Base-by-base conservation (phyloP, 1,140 invertebrate species). In the Drosophila repleta region DNA sequence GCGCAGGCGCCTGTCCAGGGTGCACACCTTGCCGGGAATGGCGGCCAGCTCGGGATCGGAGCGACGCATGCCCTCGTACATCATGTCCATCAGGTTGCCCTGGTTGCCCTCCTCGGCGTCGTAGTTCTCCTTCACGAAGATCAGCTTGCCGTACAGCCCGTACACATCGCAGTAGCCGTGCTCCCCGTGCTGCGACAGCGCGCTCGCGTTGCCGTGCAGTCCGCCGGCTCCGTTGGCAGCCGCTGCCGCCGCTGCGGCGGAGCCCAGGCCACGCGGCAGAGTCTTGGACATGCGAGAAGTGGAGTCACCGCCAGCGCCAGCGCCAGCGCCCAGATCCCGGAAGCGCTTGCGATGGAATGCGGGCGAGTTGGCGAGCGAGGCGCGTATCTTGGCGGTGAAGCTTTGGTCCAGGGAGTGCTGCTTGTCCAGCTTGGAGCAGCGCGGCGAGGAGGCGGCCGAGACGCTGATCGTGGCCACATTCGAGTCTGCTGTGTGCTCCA, bases 141-240 rank as follows among this genome's bases (percentile, higher is more conserved):
- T 97, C 20, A 98, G 92, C 81, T 98, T 97, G 0, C 96, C 96
- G 82, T 98, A 98, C 0, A 98, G 92, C 0, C 96, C 97, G 89
- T 97, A 98, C 0, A 98, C 96, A 90, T 97, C 96, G 82, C 96
- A 97, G 55, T 94, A 94, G 49, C 91, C 84, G 67, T 95, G 94
- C 1, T 94, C 94, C 18, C 93, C 93, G 66, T 94, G 93, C 39
- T 85, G 80, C 7, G 71, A 67, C 1, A 93, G 91, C 4, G 93
- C 94, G 37, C 93, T 93, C 0, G 93, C 93, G 11, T 93, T 94
- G 0, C 94, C 94, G 10, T 94, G 90, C 32, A 94, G 51, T 7
- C 75, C 62, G 0, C 92, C 62, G 93, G 93, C 39, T 90, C 91
- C n/a, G 2, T 11, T 7, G 5, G 17, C 41, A 4, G 32, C 61